phyloP scores from a whole-genome alignment of 1,140 invertebrate genomes.

The Oedothorax gibbosus region DNA sequence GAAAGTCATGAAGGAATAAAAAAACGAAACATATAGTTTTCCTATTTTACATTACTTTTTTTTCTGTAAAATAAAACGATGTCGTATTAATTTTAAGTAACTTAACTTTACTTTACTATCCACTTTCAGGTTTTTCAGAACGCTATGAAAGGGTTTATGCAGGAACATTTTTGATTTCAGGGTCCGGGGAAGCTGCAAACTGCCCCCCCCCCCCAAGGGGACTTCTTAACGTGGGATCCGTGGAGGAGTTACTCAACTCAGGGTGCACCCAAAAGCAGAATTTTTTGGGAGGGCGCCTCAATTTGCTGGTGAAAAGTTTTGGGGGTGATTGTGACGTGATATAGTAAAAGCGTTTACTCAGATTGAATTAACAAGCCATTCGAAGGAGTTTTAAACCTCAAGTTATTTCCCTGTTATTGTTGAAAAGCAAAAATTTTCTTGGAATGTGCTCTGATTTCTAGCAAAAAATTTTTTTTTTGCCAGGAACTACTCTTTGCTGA shows the following conservation, averaged over 20 bases:
- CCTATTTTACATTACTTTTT: too few relatives aligned
- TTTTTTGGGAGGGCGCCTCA: slow-evolving; percentile 58
- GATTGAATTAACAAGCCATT: neutral
- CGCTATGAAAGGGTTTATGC: slow-evolving; percentile 63
- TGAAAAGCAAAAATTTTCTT: too few relatives aligned
- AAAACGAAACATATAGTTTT: too few relatives aligned
- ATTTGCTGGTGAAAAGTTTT: slow-evolving; percentile 40
- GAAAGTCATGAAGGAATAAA: too few relatives aligned
- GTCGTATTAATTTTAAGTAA: too few relatives aligned
- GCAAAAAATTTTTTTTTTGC: too few relatives aligned
- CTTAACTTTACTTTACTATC: too few relatives aligned
- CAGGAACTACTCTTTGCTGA: too few relatives aligned
- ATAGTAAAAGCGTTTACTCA: too few relatives aligned
- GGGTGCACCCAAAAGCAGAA: slow-evolving; percentile 63
- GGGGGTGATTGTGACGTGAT: neutral
- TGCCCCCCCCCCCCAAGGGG: slow-evolving; percentile 64
- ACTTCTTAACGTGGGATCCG: slow-evolving; percentile 63
- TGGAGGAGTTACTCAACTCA: slow-evolving; percentile 64
- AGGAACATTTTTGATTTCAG: slow-evolving; percentile 63
- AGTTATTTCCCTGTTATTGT: neutral
- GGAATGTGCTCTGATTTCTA: too few relatives aligned
- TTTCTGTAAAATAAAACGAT: too few relatives aligned
- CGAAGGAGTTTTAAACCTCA: neutral
- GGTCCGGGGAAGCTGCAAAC: slow-evolving; percentile 63
- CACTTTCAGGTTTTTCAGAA: slow-evolving; percentile 49